Evolutionary conservation across 1,140 invertebrate species (phyloP), one percentile per base, ranked within the genome.

Genomic region (Araneus ventricosus): DNA sequence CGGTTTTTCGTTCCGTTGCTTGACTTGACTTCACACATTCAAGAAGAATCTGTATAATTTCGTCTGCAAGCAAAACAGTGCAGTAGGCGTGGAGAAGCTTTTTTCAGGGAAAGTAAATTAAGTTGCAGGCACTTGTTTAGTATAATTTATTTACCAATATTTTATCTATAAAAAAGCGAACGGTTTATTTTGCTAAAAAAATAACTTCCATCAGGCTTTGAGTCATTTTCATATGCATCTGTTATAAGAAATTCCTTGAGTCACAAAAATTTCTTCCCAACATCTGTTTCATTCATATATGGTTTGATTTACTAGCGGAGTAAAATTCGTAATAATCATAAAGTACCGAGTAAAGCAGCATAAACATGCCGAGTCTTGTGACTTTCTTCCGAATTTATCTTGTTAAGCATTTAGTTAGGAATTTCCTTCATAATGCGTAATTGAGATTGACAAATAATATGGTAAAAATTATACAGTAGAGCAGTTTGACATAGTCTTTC

Each of bases 21-120:
- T n/a, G n/a, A n/a, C n/a, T n/a, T n/a, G n/a, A 20, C 2, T 22
- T 75, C 34, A 8, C 34, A 75, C 34, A 75, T 34, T 1, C 17
- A 75, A 34, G 20, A 34, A 10, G 30, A n/a, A 37, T 75, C 70
- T 75, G 30, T 70, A 14, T 75, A 34, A 75, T 75, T 75, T 75
- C 70, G 70, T 75, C 70, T 75, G 70, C 70, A 75, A 37, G 70
- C 70, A 37, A 37, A 75, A 75, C 34, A 75, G 17, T n/a, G 59
- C 70, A 34, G 70, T 75, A 75, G 70, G 70, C 70, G 70, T 75
- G 17, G 27, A 34, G n/a, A 67, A 17, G 10, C 2, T 17, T 63
- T 63, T 63, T 24, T 27, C 37, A 34, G 30, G 70, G 30, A 75
- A 22, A 14, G 17, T 20, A 34, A 17, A 20, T 75, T 27, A 27